phyloP scores from a whole-genome alignment of 2,113 vertebrate species.

The Plecotus auritus region DNA sequence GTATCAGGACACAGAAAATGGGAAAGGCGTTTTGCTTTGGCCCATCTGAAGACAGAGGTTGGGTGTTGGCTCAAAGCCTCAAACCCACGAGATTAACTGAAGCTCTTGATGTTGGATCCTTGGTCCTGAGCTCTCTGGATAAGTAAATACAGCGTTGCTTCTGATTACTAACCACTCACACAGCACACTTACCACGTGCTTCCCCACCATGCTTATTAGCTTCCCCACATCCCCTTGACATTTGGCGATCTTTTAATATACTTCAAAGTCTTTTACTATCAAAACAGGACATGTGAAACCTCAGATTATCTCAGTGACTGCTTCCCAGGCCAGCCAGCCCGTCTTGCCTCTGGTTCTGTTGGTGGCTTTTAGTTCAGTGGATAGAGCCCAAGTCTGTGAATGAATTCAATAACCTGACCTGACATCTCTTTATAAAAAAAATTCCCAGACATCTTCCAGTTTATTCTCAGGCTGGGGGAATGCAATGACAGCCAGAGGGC shows the following conservation, averaged over 20 bases:
- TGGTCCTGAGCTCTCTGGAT: not conserved
- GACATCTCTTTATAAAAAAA: not conserved
- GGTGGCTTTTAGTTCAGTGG: not conserved
- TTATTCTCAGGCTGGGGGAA: not conserved
- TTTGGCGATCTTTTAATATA: not conserved
- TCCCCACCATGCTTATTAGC: constrained; percentile 17
- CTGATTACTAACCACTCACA: not conserved
- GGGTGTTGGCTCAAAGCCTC: not conserved
- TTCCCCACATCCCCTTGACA: constrained; percentile 48
- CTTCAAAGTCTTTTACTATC: constrained; percentile 50
- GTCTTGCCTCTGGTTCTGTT: not conserved
- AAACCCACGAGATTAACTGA: no score
- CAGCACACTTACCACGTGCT: not conserved
- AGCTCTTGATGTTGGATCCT: not conserved
- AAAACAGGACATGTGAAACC: constrained; percentile 12
- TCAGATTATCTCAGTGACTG: not conserved
- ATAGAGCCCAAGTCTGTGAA: not conserved
- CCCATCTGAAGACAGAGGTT: not conserved
- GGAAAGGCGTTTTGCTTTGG: not conserved
- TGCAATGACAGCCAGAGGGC: not conserved
- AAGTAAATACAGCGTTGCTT: not conserved
- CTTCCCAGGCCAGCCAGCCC: not conserved
- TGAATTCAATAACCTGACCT: not conserved
- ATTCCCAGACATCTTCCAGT: not conserved
- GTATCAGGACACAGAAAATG: not conserved